Evolutionary conservation across 2,113 vertebrate species (phyloP), one percentile per base, ranked within the genome.

Genomic region (Larimichthys crocea): DNA sequence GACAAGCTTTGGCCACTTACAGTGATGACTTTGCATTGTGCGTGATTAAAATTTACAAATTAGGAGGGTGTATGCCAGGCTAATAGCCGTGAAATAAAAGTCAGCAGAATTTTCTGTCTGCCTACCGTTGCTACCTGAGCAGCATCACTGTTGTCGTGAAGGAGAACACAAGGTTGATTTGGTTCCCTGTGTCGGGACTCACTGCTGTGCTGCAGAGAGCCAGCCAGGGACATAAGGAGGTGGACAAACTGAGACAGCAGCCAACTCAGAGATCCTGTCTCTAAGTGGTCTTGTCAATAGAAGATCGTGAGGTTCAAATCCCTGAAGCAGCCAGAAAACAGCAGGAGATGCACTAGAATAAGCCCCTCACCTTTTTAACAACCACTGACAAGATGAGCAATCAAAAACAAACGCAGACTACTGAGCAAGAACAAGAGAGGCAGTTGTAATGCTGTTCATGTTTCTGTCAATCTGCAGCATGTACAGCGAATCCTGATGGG

Each of bases 11-110:
- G 67, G 73, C 17, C 2, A 16, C 59, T 74, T 42, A 64, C 53
- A 76, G 62, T 70, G 81, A 76, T 77, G 80, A 88, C 42, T 68
- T 31, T 77, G 75, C 68, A 79, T 24, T 59, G 22, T 17, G 29
- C 42, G 40, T 75, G 35, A 86, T 83, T 82, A 71, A 57, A 56
- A 86, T 72, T 3, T 60, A 84, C 55, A 82, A 79, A 76, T 46
- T 59, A 70, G 24, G 48, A 61, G 46, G 22, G 40, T 10, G 14
- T 3, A 29, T 22, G 71, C 8, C 75, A 80, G 19, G 35, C n/a
- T 31, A 35, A 57, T 14, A 10, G n/a, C 35, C 19, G 14, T 15
- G 22, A 82, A 81, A 82, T 46, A 60, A 71, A 72, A 74, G 49
- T 84, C 66, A 76, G 76, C 70, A 76, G 46, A 76, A 61, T 55